phyloP scores from a whole-genome alignment of 2,113 vertebrate genomes.

The Hirundichthys speculiger region DNA sequence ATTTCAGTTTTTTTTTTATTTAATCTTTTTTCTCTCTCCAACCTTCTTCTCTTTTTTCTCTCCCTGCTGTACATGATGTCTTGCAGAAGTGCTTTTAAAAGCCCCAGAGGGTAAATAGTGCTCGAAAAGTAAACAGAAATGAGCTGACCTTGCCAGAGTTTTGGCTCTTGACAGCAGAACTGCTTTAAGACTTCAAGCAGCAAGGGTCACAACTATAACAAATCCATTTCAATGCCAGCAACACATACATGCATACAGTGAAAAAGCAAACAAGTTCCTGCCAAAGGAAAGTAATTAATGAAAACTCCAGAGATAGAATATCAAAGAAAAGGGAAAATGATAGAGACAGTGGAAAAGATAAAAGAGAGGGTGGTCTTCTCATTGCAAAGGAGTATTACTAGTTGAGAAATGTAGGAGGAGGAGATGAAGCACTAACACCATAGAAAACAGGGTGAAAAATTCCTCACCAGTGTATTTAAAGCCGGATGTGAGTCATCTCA shows the following conservation, averaged over 20 bases:
- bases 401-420: constrained; percentile 46
- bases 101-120: constrained; percentile 91
- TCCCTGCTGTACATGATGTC: constrained; percentile 81
- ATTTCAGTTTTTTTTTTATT: constrained; percentile 41
- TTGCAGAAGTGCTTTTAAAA: constrained; percentile 93
- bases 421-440: constrained; percentile 60
- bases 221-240: constrained; percentile 78
- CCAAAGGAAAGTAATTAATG: constrained; percentile 74
- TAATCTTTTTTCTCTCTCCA: constrained; percentile 48
- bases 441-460: constrained; percentile 68
- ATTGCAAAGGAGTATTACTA: constrained; percentile 39
- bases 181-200: constrained; percentile 90
- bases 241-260: constrained; percentile 64
- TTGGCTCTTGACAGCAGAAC: constrained; percentile 90
- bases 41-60: constrained; percentile 41
- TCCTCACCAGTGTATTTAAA: constrained; percentile 86
- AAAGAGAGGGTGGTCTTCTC: constrained; percentile 53
- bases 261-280: constrained; percentile 76
- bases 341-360: constrained; percentile 47
- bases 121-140: constrained; percentile 94
- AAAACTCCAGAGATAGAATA: constrained; percentile 71
- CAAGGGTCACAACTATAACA: constrained; percentile 91
- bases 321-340: constrained; percentile 38
- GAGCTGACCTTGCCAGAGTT: constrained; percentile 92
- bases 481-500: constrained; percentile 90